Evolutionary conservation across 2,888 invertebrate genomes (phyloP).

Genomic region (Cosmorhoe ocellata): DNA sequence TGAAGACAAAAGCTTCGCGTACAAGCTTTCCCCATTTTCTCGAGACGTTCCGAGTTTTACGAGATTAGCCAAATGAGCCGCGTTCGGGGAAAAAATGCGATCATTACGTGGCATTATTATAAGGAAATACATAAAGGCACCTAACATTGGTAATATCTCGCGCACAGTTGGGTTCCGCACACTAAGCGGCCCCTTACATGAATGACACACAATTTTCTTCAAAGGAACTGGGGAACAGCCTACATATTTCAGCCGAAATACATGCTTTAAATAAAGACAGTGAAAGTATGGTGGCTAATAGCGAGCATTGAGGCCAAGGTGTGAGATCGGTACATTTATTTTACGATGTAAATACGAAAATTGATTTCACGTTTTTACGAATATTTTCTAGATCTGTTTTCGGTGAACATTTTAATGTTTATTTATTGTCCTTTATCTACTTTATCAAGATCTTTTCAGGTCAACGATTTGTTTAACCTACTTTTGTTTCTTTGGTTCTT

Average conservation of each 20-base stretch:
- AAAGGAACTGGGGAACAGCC: constrained; percentile 15
- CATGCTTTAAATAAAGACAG: background rate
- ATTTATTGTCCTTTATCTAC: too few species aligned
- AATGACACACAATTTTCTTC: constrained; percentile 29
- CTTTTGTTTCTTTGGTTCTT: too few species aligned
- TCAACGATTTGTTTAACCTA: too few species aligned
- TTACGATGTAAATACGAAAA: too few species aligned
- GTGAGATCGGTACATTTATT: too few species aligned
- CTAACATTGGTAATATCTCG: constrained; percentile 24
- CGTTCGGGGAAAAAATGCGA: constrained; percentile 29
- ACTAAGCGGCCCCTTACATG: constrained; percentile 25
- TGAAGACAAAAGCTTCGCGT: constrained; percentile 11
- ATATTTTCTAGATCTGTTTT: too few species aligned
- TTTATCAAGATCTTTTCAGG: too few species aligned
- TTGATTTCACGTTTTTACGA: too few species aligned
- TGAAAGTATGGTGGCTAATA: too few species aligned
- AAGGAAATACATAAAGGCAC: constrained; percentile 28
- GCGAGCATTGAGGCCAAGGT: too few species aligned
- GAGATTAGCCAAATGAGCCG: constrained; percentile 29
- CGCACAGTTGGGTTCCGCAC: constrained; percentile 23
- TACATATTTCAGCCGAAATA: constrained; percentile 9
- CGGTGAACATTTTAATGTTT: too few species aligned
- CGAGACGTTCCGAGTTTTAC: constrained; percentile 19
- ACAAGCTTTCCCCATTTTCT: constrained; percentile 18
- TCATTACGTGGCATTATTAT: constrained; percentile 32